A percentile compares a stretch with the other conserved stretches of the same genome.
Evolutionary conservation across 2,113 vertebrate species (phyloP).

Genomic region (Syrmaticus mikado): DNA sequence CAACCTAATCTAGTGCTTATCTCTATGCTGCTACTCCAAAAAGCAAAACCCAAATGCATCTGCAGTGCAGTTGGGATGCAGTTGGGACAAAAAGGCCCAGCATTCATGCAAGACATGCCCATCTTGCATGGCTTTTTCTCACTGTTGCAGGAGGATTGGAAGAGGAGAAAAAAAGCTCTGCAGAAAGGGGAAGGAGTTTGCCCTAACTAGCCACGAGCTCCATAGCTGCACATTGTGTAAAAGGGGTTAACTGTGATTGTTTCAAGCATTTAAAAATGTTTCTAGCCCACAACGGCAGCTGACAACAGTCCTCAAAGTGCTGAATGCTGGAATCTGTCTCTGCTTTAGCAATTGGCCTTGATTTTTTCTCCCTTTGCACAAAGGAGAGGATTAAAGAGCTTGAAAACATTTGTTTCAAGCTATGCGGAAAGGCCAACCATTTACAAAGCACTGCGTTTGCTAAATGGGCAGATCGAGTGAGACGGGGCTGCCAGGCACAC

Average conservation of each 20-base stretch:
- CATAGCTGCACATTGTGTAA: not conserved
- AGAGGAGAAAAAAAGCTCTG: not conserved
- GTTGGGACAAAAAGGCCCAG: not conserved
- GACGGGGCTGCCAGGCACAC: not conserved
- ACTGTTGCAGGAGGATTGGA: not conserved
- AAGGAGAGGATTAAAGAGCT: conserved; percentile 35
- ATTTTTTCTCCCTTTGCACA: not conserved
- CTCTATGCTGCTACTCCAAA: not conserved
- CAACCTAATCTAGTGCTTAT: not conserved
- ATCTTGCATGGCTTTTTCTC: not conserved
- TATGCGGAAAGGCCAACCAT: not conserved
- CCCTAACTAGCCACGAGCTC: not conserved
- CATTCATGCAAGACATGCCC: not conserved
- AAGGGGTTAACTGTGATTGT: not conserved
- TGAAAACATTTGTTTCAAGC: conserved; percentile 34
- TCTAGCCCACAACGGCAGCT: not conserved
- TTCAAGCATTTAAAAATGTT: conserved; percentile 11
- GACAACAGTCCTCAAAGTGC: conserved; percentile 1
- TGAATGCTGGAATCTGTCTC: conserved; percentile 22
- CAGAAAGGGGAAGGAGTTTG: not conserved
- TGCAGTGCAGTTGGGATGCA: not conserved
- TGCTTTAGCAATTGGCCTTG: not conserved
- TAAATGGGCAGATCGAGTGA: not conserved
- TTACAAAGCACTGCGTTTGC: not conserved
- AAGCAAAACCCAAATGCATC: conserved; percentile 13